Evolutionary conservation across 2,797 vertebrate species (phyloP).

Genomic region (Kryptolebias ocellatus): DNA sequence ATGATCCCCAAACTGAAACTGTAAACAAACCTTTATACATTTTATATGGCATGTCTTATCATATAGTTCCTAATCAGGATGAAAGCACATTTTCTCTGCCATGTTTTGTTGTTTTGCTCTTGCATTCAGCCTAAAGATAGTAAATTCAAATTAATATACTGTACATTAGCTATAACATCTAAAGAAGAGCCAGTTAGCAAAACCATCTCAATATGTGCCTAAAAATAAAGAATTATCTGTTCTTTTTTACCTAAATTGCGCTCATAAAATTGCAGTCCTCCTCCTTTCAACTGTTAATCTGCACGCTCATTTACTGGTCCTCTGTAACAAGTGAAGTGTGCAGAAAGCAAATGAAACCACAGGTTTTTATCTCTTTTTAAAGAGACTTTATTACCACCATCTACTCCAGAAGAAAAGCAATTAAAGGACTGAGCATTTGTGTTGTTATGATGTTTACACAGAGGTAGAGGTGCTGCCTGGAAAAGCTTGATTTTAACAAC

Average conservation of each 20-base stretch:
- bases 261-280: not conserved
- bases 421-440: constrained; percentile 31
- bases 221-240: not conserved
- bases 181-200: constrained; percentile 4
- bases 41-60: too few relatives aligned
- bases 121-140: constrained; percentile 23
- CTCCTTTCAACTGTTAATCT: constrained; percentile 13
- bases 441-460: constrained; percentile 20
- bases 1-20: not conserved
- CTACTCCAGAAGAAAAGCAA: constrained; percentile 32
- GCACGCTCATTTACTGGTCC: constrained; percentile 36
- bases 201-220: constrained; percentile 7
- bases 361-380: constrained; percentile 50
- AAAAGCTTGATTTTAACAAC: not conserved
- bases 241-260: not conserved
- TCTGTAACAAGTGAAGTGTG: constrained; percentile 44
- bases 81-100: constrained; percentile 1
- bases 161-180: constrained; percentile 15
- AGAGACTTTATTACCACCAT: constrained; percentile 45
- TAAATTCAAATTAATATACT: constrained; percentile 29
- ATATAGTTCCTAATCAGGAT: not conserved
- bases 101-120: constrained; percentile 12
- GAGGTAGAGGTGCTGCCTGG: constrained; percentile 3
- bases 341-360: constrained; percentile 25
- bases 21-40: not conserved